phyloP scores from a whole-genome alignment of 92 coral and sea anemone genomes.

The Plumapathes pennacea region DNA sequence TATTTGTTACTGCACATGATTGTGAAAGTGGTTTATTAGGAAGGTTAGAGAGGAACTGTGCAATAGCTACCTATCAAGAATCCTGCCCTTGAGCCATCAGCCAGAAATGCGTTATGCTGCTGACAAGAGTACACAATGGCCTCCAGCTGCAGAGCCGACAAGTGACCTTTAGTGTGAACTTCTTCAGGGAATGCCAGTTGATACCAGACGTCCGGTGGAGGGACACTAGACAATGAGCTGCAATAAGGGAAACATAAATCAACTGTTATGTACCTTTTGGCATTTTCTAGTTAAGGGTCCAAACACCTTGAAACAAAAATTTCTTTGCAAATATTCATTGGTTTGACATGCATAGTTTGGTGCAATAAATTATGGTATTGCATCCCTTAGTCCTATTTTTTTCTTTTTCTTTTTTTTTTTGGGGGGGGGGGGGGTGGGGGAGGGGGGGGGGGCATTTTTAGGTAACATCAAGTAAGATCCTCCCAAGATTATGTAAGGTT shows the following conservation, averaged over 20 bases:
- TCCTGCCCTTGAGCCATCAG: constrained; percentile 96
- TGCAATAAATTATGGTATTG: too few relatives aligned
- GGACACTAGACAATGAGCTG: constrained; percentile 92
- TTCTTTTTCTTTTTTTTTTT: too few relatives aligned
- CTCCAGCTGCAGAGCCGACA: constrained; percentile 97
- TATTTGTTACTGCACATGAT: too few relatives aligned
- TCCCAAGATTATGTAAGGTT: too few relatives aligned
- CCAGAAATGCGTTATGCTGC: constrained; percentile 81
- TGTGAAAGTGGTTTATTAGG: too few relatives aligned
- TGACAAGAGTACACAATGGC: constrained; percentile 96
- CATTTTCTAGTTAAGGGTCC: neutral
- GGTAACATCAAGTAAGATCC: too few relatives aligned
- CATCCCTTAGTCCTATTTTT: too few relatives aligned
- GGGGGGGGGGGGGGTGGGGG: too few relatives aligned
- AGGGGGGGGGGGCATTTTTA: too few relatives aligned
- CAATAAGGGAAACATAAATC: neutral
- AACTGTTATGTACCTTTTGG: too few relatives aligned
- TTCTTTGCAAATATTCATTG: neutral
- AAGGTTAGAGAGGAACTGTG: too few relatives aligned
- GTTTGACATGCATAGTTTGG: too few relatives aligned
- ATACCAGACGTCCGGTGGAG: constrained; percentile 95
- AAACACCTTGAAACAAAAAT: neutral
- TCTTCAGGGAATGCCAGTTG: constrained; percentile 65
- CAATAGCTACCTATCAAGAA: constrained; percentile 91
- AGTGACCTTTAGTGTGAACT: constrained; percentile 56